Base-by-base conservation (phyloP, 2,888 invertebrate genomes). In the Crematogaster levior region DNA sequence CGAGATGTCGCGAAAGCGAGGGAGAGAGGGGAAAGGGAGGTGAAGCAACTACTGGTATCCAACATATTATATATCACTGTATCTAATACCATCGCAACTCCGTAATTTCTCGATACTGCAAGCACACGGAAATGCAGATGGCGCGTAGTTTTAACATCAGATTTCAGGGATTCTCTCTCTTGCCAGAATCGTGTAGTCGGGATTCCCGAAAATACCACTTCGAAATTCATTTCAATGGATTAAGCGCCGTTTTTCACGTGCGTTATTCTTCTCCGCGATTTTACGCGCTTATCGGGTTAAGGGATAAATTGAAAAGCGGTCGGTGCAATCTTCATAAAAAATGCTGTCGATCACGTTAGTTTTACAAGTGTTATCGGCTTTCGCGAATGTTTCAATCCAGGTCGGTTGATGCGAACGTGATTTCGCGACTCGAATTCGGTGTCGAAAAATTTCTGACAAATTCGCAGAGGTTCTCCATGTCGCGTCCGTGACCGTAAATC, bases 61-160 rank as follows among this genome's bases (percentile, higher is more conserved):
- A 30, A 15, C 15, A 24, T 65, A 58, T 60, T 60, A 60, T 73
- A 53, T 68, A 63, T 65, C 83, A 58, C 72, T 40, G 48, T 72
- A 60, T 81, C 68, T 85, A 85, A 83, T 81, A 83, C 53, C 75
- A 79, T 77, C 60, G 66, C 74, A 83, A 81, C 75, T 81, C 68
- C 51, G 70, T 83, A 83, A 85, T 85, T 83, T 83, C 75, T 70
- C 83, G 37, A 48, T 58, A 51, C 51, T 48, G 75, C 60, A 60
- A 72, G 53, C 82, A 63, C 72, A 34, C 82, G 51, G 70, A 81
- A 70, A 63, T 81, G 73, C 40, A 43, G 72, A 56, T 70, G 53
- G 56, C 27, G 37, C 53, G 27, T 48, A 40, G 73, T 60, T 77
- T 66, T 72, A 77, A 84, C 53, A 58, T 77, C 82, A 58, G 74